phyloP scores from a whole-genome alignment of 2,797 vertebrate genomes.

The Darevskia nairensis region DNA sequence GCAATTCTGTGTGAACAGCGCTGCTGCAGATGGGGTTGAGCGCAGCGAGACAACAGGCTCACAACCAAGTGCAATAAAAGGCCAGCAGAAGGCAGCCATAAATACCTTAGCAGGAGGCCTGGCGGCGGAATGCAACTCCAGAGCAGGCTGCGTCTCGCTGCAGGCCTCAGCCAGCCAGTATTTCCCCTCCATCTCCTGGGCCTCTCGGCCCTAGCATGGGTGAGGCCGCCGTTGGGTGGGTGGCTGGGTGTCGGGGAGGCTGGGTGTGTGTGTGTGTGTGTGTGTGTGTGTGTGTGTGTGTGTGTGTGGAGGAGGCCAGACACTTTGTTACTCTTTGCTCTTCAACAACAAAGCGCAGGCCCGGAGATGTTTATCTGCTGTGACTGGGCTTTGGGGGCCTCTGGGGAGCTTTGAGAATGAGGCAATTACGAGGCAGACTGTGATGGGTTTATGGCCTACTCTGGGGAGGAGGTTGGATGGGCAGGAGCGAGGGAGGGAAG shows the following conservation, averaged over 20 bases:
- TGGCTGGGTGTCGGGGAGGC: neutral
- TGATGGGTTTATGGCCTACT: conserved; percentile 45
- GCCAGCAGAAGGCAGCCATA: conserved; percentile 35
- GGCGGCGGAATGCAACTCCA: conserved; percentile 31
- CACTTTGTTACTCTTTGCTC: conserved; percentile 26
- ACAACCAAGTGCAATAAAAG: conserved; percentile 47
- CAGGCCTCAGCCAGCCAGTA: neutral
- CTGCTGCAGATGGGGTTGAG: conserved; percentile 15
- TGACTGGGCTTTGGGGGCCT: conserved; percentile 28
- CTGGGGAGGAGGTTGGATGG: neutral
- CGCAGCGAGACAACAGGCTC: conserved; percentile 34
- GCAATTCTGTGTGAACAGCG: conserved; percentile 21
- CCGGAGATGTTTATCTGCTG: conserved; percentile 43
- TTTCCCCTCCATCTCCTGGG: conserved; percentile 17
- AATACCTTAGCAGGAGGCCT: conserved; percentile 50
- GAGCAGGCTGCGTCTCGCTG: conserved; percentile 21
- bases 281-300: neutral
- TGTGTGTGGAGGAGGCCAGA: conserved; percentile 20
- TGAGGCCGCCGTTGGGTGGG: neutral
- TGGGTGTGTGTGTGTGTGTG: too few relatives aligned
- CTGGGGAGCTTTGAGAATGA: conserved; percentile 27
- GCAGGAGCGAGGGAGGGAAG: neutral
- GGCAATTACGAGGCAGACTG: conserved; percentile 38
- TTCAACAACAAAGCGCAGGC: conserved; percentile 44
- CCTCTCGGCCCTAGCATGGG: conserved; percentile 6